phyloP scores from a whole-genome alignment of 2,797 vertebrate genomes.

The Enteromius trimaculatus region DNA sequence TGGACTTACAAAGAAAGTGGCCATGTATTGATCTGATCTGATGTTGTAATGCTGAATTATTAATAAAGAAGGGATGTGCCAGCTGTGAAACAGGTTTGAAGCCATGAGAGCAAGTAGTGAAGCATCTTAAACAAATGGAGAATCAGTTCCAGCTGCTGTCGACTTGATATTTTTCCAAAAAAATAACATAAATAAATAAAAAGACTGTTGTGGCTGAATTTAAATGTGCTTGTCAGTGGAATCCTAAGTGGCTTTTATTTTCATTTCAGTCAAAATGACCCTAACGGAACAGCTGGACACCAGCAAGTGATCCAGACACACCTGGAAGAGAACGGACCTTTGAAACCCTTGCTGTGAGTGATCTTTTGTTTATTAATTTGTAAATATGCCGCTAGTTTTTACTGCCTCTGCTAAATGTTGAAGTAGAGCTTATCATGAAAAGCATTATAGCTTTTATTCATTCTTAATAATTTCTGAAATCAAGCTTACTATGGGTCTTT shows the following conservation, averaged over 20 bases:
- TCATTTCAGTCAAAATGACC: conserved; percentile 88
- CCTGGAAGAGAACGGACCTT: conserved; percentile 78
- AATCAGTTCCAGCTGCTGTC: conserved; percentile 7
- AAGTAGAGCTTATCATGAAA: neutral
- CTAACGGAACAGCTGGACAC: conserved; percentile 83
- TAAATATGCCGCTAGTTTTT: neutral
- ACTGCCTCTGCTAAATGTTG: neutral
- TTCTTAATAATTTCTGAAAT: neutral
- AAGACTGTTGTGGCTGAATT: conserved; percentile 43
- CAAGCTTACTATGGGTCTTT: neutral
- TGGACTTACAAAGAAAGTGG: conserved; percentile 45
- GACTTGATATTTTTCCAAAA: neutral
- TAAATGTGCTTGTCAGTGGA: conserved; percentile 17
- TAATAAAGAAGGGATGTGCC: conserved; percentile 47
- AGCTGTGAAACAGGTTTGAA: conserved; percentile 23
- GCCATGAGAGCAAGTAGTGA: neutral
- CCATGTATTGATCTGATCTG: conserved; percentile 50
- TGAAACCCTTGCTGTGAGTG: conserved; percentile 80
- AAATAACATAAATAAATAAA: neutral
- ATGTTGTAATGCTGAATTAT: conserved; percentile 62
- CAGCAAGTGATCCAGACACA: conserved; percentile 81
- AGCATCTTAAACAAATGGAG: conserved; percentile 4
- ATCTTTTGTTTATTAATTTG: conserved; percentile 14
- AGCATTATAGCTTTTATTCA: neutral
- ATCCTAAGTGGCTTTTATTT: conserved; percentile 23